Conservation (phyloP, 2,113 vertebrate species). For the Columba janthina region DNA sequence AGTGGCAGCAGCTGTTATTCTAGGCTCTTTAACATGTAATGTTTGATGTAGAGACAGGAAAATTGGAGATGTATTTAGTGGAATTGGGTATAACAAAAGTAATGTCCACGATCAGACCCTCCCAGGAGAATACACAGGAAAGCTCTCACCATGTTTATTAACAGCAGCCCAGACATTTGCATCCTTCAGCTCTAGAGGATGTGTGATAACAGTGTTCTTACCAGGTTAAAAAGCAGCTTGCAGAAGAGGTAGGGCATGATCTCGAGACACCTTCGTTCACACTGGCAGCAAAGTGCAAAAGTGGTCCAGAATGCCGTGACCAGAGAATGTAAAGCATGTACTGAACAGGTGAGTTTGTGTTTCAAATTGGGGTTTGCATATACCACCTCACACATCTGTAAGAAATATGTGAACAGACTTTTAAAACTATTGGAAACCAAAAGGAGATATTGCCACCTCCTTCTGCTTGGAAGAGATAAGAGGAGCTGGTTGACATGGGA, state of each 20-base stretch:
- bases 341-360: neutral
- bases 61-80: neutral
- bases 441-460: neutral
- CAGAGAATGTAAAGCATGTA: neutral
- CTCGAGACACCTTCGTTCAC: neutral
- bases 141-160: neutral
- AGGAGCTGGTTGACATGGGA: neutral
- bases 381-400: rapidly evolving
- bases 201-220: neutral
- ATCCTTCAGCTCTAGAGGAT: neutral
- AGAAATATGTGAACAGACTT: neutral
- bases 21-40: slow-evolving; percentile 11
- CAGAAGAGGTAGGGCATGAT: neutral
- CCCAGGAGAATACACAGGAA: neutral
- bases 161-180: neutral
- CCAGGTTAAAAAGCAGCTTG: neutral
- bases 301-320: neutral
- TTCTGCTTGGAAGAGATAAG: neutral
- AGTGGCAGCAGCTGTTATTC: slow-evolving; percentile 60
- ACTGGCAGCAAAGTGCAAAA: neutral
- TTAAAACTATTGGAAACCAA: neutral
- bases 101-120: neutral
- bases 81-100: neutral
- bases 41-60: slow-evolving; percentile 36
- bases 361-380: neutral